Percentiles rank a stretch among this genome's conserved stretches.
Evolutionary conservation across 2,888 invertebrate species (phyloP).

Genomic region (Lottia scabra): DNA sequence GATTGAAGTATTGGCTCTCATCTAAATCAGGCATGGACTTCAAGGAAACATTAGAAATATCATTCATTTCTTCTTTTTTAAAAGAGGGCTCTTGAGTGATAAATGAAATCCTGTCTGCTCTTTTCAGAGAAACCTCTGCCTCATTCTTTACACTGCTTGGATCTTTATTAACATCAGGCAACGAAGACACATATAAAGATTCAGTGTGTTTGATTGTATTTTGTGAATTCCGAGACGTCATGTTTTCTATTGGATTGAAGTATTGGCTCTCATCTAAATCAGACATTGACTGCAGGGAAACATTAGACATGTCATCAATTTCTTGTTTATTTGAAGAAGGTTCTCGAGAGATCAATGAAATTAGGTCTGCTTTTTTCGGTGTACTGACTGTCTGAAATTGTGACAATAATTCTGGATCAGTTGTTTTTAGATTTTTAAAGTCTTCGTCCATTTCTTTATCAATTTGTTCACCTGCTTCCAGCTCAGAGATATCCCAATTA

Average conservation of each 20-base stretch:
- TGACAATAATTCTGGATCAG: not conserved
- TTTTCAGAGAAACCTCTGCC: too few species aligned
- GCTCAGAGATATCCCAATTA: not conserved
- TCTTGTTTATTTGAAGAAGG: not conserved
- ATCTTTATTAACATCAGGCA: not conserved
- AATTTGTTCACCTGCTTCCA: not conserved
- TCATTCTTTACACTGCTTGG: too few species aligned
- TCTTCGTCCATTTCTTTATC: not conserved
- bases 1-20: not conserved
- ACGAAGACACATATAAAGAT: not conserved
- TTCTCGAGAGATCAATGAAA: not conserved
- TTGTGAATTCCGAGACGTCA: not conserved
- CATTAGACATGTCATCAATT: not conserved
- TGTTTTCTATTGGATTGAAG: not conserved
- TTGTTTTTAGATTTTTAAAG: not conserved
- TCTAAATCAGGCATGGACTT: not conserved
- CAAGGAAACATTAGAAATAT: not conserved
- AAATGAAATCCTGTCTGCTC: not conserved
- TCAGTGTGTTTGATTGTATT: not conserved
- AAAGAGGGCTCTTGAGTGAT: not conserved
- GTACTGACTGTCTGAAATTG: not conserved
- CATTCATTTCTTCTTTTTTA: too few species aligned
- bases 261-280: not conserved
- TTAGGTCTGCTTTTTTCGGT: not conserved
- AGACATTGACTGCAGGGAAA: not conserved